A percentile compares a stretch with the other conserved stretches of the same genome.
Evolutionary conservation across 2,888 invertebrate species (phyloP).

Genomic region (Noctua pronuba): DNA sequence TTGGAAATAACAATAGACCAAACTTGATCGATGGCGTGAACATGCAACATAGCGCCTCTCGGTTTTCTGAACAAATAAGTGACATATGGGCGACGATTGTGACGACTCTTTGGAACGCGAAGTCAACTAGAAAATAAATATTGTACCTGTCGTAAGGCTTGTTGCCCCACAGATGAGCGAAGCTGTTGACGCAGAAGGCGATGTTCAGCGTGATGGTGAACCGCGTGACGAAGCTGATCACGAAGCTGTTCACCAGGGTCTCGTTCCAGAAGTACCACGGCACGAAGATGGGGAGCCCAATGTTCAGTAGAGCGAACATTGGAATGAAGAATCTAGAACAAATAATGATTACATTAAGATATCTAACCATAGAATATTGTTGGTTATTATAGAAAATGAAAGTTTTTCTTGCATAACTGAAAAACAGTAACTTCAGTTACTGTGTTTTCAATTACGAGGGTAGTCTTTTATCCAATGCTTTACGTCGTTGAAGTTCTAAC

Average conservation of each 20-base stretch:
- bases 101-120: not conserved
- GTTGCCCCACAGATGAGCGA: slow-evolving; percentile 98
- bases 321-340: slow-evolving; percentile 92
- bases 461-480: not conserved
- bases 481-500: too few relatives aligned
- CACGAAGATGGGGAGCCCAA: slow-evolving; percentile 93
- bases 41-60: not conserved
- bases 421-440: not conserved
- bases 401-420: not conserved
- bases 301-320: slow-evolving; percentile 92
- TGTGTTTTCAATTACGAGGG: not conserved
- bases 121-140: not conserved
- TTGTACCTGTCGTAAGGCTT: slow-evolving; percentile 96
- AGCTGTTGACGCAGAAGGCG: slow-evolving; percentile 98
- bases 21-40: not conserved
- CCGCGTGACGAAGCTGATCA: slow-evolving; percentile 95
- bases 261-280: slow-evolving; percentile 97
- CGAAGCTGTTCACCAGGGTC: slow-evolving; percentile 94
- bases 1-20: not conserved
- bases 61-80: not conserved
- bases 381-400: not conserved
- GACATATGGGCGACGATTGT: not conserved
- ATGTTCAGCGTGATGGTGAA: slow-evolving; percentile 96
- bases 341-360: slow-evolving; percentile 11
- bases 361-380: not conserved